phyloP scores from a whole-genome alignment of 2,888 invertebrate species.

The Philaethria dido region DNA sequence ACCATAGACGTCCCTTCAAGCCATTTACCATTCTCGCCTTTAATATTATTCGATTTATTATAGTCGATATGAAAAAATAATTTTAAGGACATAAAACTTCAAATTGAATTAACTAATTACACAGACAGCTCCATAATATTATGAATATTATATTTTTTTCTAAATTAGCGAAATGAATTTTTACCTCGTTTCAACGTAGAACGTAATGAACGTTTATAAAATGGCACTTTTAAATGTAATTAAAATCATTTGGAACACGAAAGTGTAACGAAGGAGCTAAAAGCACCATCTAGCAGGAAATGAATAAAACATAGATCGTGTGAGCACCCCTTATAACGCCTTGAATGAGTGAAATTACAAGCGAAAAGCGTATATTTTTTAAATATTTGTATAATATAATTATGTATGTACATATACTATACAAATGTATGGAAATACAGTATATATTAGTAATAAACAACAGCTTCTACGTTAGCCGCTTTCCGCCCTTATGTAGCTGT shows the following conservation, averaged over 20 bases:
- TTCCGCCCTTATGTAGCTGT: too few species aligned
- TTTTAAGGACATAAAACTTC: too few species aligned
- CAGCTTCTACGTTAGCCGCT: too few species aligned
- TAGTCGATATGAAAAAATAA: too few species aligned
- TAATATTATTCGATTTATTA: too few species aligned
- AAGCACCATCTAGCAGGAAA: slow-evolving; percentile 53
- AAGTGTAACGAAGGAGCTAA: slow-evolving; percentile 57
- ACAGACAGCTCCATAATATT: background rate
- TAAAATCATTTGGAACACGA: slow-evolving; percentile 59
- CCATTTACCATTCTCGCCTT: too few species aligned
- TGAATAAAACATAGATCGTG: slow-evolving; percentile 71
- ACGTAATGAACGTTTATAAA: slow-evolving; percentile 18
- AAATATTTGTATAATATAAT: too few species aligned
- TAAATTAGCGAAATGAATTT: slow-evolving; percentile 13
- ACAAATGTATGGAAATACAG: too few species aligned
- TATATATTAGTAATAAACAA: too few species aligned
- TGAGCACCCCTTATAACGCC: slow-evolving; percentile 53
- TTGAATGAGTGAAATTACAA: slow-evolving; percentile 1
- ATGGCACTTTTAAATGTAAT: slow-evolving; percentile 55
- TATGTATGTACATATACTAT: too few species aligned
- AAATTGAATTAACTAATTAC: too few species aligned
- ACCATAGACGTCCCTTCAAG: too few species aligned
- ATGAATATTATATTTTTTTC: background rate
- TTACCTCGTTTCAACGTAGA: slow-evolving; percentile 15
- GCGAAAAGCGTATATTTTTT: background rate